Evolutionary conservation across 2,888 invertebrate genomes (phyloP).

Genomic region (Monoplex corrugatus): DNA sequence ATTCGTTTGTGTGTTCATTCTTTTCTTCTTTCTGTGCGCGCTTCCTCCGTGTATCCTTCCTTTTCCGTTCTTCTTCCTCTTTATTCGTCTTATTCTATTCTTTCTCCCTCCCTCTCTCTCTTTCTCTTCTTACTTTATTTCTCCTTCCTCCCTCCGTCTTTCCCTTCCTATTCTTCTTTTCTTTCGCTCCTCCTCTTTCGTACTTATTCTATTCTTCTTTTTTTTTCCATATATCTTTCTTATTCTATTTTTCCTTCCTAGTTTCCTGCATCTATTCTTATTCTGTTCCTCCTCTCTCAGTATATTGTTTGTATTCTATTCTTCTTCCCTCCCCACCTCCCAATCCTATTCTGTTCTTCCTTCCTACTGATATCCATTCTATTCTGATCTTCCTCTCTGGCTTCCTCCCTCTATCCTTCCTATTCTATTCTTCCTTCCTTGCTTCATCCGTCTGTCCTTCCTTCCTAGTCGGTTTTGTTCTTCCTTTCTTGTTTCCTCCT

Average conservation of each 20-base stretch:
- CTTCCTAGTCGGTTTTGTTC: neutral
- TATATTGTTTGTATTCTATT: too few relatives aligned
- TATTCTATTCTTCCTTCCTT: neutral
- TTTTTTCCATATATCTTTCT: neutral
- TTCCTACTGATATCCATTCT: neutral
- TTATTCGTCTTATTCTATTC: neutral
- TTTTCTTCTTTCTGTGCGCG: neutral
- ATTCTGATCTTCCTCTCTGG: neutral
- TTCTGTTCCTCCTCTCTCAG: neutral
- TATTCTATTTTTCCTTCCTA: neutral
- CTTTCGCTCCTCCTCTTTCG: neutral
- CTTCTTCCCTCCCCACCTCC: too few relatives aligned
- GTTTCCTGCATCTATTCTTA: neutral
- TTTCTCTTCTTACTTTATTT: neutral
- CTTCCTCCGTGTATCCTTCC: neutral
- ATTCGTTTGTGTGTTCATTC: too few relatives aligned
- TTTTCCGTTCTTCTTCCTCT: neutral
- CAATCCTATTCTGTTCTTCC: neutral
- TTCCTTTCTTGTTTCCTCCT: neutral
- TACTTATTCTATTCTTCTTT: neutral
- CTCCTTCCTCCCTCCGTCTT: neutral
- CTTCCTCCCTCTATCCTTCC: neutral
- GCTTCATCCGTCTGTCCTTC: neutral
- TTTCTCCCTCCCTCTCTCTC: neutral
- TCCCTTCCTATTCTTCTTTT: neutral